Conservation (phyloP, 1,140 invertebrate species). For the Seison nebaliae region DNA sequence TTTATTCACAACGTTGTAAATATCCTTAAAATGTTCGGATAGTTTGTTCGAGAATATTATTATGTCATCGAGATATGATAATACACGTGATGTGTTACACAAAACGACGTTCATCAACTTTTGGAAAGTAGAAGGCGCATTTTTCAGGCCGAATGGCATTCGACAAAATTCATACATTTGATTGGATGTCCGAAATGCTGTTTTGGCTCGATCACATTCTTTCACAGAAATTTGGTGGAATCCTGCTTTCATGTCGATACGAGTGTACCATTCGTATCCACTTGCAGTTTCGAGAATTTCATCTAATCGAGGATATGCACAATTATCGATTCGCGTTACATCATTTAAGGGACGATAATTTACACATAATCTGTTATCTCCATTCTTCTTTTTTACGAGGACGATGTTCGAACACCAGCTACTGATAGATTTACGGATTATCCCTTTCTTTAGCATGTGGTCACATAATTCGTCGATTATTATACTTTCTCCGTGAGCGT, state of each 20-base stretch:
- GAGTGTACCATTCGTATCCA: too few species aligned
- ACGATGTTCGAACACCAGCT: too few species aligned
- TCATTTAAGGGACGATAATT: too few species aligned
- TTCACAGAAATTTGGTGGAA: constrained; percentile 19
- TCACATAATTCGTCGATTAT: too few species aligned
- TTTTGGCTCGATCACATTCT: constrained; percentile 15
- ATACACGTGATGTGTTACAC: constrained; percentile 14
- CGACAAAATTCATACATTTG: constrained; percentile 10
- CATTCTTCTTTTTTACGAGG: too few species aligned
- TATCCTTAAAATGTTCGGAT: constrained; percentile 23
- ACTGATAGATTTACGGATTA: too few species aligned
- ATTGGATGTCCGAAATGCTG: constrained; percentile 17
- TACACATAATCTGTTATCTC: too few species aligned
- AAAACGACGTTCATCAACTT: constrained; percentile 28
- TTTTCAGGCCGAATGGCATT: constrained; percentile 27
- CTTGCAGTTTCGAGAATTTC: too few species aligned
- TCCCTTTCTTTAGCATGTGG: too few species aligned
- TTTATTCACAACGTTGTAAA: constrained; percentile 21
- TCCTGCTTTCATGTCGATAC: constrained; percentile 20
- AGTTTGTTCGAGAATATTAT: constrained; percentile 21
- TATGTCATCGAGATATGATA: constrained; percentile 32
- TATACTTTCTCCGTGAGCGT: too few species aligned
- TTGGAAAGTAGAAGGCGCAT: constrained; percentile 28
- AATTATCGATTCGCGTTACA: too few species aligned
- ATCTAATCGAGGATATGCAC: too few species aligned